Percentiles rank a stretch among this genome's conserved stretches.
Evolutionary conservation across 2,888 invertebrate genomes (phyloP).

Genomic region (Antitype chi): DNA sequence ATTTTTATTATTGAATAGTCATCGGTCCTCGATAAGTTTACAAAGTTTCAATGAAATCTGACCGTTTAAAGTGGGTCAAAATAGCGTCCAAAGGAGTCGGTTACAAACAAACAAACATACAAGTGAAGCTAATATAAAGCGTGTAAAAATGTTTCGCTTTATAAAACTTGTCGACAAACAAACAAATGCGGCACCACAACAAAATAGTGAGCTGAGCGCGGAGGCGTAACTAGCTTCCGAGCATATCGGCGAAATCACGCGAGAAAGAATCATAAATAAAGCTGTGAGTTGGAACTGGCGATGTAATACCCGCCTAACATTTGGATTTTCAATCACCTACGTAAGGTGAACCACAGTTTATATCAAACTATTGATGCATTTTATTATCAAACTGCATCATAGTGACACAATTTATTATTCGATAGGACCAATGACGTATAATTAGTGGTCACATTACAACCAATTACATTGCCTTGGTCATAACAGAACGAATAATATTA

Average conservation of each 20-base stretch:
- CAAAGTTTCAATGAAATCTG: too few relatives aligned
- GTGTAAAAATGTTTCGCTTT: background rate
- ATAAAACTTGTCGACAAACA: background rate
- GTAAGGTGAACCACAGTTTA: too few relatives aligned
- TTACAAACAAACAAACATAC: too few relatives aligned
- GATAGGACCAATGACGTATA: slow-evolving; percentile 14
- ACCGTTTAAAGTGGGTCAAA: too few relatives aligned
- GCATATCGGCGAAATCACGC: background rate
- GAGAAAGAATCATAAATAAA: background rate
- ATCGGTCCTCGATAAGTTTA: too few relatives aligned
- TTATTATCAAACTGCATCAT: too few relatives aligned
- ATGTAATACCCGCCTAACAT: too few relatives aligned
- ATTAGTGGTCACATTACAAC: slow-evolving; percentile 28
- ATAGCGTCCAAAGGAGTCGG: too few relatives aligned
- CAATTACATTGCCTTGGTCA: slow-evolving; percentile 13
- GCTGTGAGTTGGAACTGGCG: background rate
- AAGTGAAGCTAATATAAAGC: too few relatives aligned
- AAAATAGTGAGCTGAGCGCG: background rate
- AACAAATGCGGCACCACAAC: background rate
- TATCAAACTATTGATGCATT: too few relatives aligned
- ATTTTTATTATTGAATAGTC: too few relatives aligned
- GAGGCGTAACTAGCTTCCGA: background rate
- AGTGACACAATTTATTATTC: slow-evolving; percentile 29
- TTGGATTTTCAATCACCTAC: too few relatives aligned
- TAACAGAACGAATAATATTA: slow-evolving; percentile 5